Percentiles rank a stretch among this genome's conserved stretches.
phyloP scores from a whole-genome alignment of 1,140 invertebrate genomes.

The roundworm (Caenorhabditis elegans) region DNA sequence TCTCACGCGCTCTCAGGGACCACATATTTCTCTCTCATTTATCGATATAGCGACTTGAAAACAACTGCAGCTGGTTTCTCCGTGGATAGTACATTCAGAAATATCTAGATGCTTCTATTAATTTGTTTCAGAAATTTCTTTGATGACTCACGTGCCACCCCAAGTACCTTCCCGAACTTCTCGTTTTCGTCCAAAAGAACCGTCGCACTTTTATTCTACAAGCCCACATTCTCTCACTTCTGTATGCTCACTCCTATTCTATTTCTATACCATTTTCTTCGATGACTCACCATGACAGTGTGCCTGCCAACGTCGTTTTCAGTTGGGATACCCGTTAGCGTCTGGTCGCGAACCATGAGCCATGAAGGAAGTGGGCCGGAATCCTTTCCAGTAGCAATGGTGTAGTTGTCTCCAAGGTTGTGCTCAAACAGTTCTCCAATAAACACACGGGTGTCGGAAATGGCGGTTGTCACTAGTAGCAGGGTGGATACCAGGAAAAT shows the following conservation, averaged over 20 bases:
- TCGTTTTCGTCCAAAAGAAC: too few relatives aligned
- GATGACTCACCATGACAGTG: not conserved
- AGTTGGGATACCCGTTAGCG: not conserved
- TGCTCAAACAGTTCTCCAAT: slow-evolving; percentile 16
- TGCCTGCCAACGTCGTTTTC: not conserved
- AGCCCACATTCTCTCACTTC: not conserved
- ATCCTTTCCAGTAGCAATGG: not conserved
- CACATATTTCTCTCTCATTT: slow-evolving; percentile 5
- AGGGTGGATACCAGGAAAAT: not conserved
- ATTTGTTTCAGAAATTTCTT: not conserved
- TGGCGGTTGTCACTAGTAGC: not conserved
- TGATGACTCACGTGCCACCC: too few relatives aligned
- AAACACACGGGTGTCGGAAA: not conserved
- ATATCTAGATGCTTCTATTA: not conserved
- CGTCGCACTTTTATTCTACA: too few relatives aligned
- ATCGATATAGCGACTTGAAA: not conserved
- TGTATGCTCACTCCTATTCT: not conserved
- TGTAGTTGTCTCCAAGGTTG: slow-evolving; percentile 20
- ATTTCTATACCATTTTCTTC: not conserved
- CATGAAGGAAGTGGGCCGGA: not conserved
- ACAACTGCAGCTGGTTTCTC: not conserved
- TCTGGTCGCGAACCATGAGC: slow-evolving; percentile 11
- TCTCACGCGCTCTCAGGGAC: not conserved
- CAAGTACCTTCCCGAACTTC: too few relatives aligned
- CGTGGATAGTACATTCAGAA: too few relatives aligned